Evolutionary conservation across 2,113 vertebrate species (phyloP).

Genomic region (Callorhinus ursinus): DNA sequence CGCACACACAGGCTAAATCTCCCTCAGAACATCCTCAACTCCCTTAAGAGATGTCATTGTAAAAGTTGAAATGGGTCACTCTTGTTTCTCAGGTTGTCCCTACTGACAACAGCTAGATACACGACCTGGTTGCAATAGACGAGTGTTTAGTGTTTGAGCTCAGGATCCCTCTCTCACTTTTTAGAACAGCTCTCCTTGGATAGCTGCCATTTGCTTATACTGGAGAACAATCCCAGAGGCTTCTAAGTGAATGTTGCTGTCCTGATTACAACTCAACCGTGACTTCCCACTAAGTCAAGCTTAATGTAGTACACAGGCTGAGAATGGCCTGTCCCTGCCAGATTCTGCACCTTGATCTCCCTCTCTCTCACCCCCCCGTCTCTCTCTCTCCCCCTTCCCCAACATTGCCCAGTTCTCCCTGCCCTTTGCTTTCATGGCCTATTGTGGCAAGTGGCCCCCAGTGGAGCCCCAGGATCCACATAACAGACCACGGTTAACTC

Average conservation of each 20-base stretch:
- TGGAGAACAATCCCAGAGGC: neutral
- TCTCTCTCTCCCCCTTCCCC: neutral
- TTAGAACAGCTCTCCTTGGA: neutral
- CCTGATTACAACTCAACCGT: neutral
- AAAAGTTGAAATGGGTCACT: neutral
- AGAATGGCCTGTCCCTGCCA: neutral
- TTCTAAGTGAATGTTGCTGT: neutral
- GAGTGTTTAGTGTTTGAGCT: no score
- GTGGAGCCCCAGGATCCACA: neutral
- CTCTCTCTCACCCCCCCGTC: neutral
- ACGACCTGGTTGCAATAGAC: accelerated
- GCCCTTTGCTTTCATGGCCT: neutral
- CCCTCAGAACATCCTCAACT: neutral
- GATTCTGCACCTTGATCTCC: neutral
- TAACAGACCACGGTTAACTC: neutral
- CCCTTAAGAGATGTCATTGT: neutral
- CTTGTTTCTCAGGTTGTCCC: neutral
- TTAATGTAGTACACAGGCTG: neutral
- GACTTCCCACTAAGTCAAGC: neutral
- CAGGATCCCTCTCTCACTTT: neutral
- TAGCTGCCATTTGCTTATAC: neutral
- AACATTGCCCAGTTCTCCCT: neutral
- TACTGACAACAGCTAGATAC: neutral
- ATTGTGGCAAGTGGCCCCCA: neutral
- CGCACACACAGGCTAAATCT: neutral